phyloP scores from a whole-genome alignment of 2,113 vertebrate genomes.

The Excalfactoria chinensis region DNA sequence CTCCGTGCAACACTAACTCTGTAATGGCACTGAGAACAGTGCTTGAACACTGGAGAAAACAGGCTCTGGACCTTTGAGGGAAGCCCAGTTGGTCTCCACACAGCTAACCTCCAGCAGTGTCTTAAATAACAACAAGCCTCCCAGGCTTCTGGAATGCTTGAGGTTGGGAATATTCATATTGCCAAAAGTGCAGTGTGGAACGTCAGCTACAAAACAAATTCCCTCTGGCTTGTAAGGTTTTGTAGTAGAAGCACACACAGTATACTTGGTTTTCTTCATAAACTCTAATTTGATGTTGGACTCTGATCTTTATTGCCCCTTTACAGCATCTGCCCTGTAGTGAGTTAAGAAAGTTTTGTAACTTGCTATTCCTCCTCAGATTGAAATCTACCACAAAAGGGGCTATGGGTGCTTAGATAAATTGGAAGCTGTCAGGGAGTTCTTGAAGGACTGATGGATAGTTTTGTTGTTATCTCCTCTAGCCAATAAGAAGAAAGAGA shows the following conservation, averaged over 20 bases:
- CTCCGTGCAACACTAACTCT: not conserved
- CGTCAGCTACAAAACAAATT: not conserved
- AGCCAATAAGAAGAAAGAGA: constrained; percentile 95
- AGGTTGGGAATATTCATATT: not conserved
- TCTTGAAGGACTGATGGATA: not conserved
- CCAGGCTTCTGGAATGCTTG: not conserved
- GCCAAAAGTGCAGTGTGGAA: not conserved
- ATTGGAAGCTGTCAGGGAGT: not conserved
- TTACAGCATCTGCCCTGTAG: not conserved
- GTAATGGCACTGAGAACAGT: not conserved
- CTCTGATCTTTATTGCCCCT: not conserved
- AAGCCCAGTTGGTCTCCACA: not conserved
- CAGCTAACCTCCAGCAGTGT: not conserved
- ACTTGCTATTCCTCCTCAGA: not conserved
- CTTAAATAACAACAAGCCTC: not conserved
- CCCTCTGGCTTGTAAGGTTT: not conserved
- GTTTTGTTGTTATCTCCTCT: constrained; percentile 9
- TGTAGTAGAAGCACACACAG: not conserved
- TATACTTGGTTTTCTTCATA: not conserved
- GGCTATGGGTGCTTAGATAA: not conserved
- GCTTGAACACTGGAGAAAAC: not conserved
- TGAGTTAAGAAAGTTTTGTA: not conserved
- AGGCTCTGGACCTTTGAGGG: not conserved
- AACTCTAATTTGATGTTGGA: not conserved
- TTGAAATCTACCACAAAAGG: not conserved